phyloP scores from a whole-genome alignment of 2,888 invertebrate species.

The Lasiommata megera region DNA sequence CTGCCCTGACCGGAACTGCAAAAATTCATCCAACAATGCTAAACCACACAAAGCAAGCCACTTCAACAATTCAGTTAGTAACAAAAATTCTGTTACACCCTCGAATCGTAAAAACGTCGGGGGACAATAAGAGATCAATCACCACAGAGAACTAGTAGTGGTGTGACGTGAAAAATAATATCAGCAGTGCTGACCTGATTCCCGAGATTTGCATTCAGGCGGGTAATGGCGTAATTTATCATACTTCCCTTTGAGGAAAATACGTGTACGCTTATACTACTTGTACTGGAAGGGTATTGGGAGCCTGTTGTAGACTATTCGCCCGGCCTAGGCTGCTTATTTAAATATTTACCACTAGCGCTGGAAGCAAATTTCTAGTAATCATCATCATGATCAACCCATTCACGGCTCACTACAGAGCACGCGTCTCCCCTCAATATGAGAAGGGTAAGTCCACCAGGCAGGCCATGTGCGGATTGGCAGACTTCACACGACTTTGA shows the following conservation, averaged over 20 bases:
- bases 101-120: slow-evolving; percentile 41
- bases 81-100: slow-evolving; percentile 50
- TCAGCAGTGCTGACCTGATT: slow-evolving; percentile 69
- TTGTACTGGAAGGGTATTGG: not conserved
- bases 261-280: slow-evolving; percentile 33
- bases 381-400: no score
- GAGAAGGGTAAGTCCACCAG: no score
- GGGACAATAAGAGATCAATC: slow-evolving; percentile 66
- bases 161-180: slow-evolving; percentile 69
- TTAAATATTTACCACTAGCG: not conserved
- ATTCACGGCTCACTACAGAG: no score
- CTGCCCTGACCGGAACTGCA: slow-evolving; percentile 72
- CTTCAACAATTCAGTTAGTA: slow-evolving; percentile 39
- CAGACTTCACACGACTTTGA: no score
- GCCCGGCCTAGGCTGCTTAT: not conserved
- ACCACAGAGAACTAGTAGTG: slow-evolving; percentile 61
- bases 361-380: no score
- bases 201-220: slow-evolving; percentile 74
- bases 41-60: slow-evolving; percentile 28
- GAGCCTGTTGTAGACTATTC: not conserved
- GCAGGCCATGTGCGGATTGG: no score
- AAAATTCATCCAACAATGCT: slow-evolving; percentile 42
- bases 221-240: slow-evolving; percentile 65
- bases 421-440: no score
- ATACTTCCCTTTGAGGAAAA: slow-evolving; percentile 65